Base-by-base conservation (phyloP, 2,888 invertebrate species). In the Enchytraeus crypticus region DNA sequence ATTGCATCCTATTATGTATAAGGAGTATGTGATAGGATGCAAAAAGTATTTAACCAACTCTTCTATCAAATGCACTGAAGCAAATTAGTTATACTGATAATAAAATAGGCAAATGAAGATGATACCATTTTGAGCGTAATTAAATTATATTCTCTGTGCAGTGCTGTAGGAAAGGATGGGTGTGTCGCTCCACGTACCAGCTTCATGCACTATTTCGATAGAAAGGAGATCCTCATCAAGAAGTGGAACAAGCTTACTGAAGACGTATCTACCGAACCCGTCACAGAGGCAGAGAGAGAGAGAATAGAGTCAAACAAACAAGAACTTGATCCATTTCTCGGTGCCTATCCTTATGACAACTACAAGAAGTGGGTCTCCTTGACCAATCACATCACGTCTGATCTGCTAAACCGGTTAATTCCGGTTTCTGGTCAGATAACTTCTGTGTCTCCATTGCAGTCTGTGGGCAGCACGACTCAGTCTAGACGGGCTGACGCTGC, bases 301-400 rank as follows among this genome's bases (percentile, higher is more conserved):
- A 79, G 84, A 45, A 82, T 90, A 27, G 85, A 84, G 74, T 82
- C 82, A 23, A 89, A 90, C 77, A 77, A 89, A 54, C 81, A 83
- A 61, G 84, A 86, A 57, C 76, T 92, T 64, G 91, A 93, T 74
- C 81, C 83, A 63, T 88, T 85, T 77, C 82, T 97, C 54, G 96
- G 89, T 18, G 87, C 90, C 0, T 98, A 96, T 80, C 95, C 96
- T 1, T 93, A 88, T 79, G 89, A 92, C 65, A 86, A 86, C 69
- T 88, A 87, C 81, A 85, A 87, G 62, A 88, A 88, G 71, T 97
- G 97, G 97, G 85, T 87, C 66, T 82, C 85, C 34, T 82, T 91
- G 53, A 85, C 87, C 23, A 84, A 84, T 66, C 84, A 86, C 74
- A 83, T 90, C 38, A 83, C 85, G 71, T 84, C 85, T 83, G 80